These are phyloP conservation scores for Lasioglossum leucozonium DNA, from an alignment of 2,888 invertebrate genomes.

Conservation along the genomic window DNA sequence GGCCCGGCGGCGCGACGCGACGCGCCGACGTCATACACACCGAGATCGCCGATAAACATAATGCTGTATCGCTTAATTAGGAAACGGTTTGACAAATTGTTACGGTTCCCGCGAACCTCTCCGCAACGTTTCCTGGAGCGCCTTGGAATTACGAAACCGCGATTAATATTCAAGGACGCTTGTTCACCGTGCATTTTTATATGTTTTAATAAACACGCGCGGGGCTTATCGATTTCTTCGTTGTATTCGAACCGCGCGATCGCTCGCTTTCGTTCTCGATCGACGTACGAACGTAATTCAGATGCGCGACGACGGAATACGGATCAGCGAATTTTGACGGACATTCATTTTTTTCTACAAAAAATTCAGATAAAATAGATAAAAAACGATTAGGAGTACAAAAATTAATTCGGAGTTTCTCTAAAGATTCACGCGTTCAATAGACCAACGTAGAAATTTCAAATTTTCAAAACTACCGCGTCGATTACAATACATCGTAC, in stretches of 20 bases:
- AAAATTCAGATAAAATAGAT: too few relatives aligned
- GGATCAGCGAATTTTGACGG: too few relatives aligned
- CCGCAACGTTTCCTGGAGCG: neutral
- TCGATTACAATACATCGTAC: neutral
- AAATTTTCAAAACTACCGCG: neutral
- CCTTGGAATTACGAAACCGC: neutral
- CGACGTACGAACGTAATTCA: neutral
- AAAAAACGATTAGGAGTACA: too few relatives aligned
- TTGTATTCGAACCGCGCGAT: too few relatives aligned
- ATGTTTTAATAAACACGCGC: neutral
- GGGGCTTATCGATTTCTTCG: neutral
- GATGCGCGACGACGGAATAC: too few relatives aligned
- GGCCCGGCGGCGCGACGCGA: too few relatives aligned
- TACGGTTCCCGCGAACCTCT: neutral
- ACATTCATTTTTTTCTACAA: too few relatives aligned
- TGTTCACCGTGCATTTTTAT: neutral
- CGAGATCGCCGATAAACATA: neutral
- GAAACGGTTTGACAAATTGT: neutral
- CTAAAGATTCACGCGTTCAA: too few relatives aligned
- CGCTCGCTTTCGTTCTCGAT: too few relatives aligned
- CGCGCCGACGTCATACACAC: conserved; percentile 13
- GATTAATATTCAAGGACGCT: neutral
- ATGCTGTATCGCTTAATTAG: conserved; percentile 13
- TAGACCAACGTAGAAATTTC: too few relatives aligned
- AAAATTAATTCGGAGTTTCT: too few relatives aligned